A percentile compares a stretch with the other conserved stretches of the same genome.
phyloP scores from a whole-genome alignment of 2,797 vertebrate species.

The Periophthalmus magnuspinnatus region DNA sequence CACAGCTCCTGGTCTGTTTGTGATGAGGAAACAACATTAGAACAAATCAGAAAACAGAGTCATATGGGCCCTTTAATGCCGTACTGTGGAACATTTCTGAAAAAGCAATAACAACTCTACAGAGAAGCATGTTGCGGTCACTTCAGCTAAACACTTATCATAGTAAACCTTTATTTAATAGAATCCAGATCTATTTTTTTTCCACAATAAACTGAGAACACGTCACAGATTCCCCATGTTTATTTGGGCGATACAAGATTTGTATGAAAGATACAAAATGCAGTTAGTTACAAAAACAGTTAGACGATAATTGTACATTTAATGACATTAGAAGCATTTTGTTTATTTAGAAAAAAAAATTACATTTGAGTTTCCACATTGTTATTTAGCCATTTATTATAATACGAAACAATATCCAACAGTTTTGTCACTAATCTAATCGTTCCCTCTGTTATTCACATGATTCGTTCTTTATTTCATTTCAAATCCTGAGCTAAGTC shows the following conservation, averaged over 20 bases:
- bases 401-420: conserved; percentile 28
- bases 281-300: conserved; percentile 21
- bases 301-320: conserved; percentile 31
- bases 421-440: conserved; percentile 9
- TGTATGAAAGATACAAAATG: conserved; percentile 48
- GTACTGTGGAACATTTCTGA: too few species aligned
- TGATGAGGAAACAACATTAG: too few species aligned
- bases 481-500: conserved; percentile 41
- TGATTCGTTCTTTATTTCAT: conserved; percentile 19
- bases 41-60: too few species aligned
- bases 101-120: too few species aligned
- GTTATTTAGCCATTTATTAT: conserved; percentile 17
- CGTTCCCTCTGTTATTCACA: conserved; percentile 15
- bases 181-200: neutral
- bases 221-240: conserved; percentile 31
- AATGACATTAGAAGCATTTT: neutral
- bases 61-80: too few species aligned
- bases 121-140: too few species aligned
- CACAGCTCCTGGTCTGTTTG: too few species aligned
- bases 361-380: conserved; percentile 11
- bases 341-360: neutral
- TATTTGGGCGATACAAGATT: conserved; percentile 42
- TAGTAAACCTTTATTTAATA: too few species aligned
- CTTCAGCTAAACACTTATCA: too few species aligned
- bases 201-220: neutral